Percentiles rank a stretch among this genome's conserved stretches.
Conservation (phyloP, 2,888 invertebrate genomes). For the Pyrrhosoma nymphula region DNA sequence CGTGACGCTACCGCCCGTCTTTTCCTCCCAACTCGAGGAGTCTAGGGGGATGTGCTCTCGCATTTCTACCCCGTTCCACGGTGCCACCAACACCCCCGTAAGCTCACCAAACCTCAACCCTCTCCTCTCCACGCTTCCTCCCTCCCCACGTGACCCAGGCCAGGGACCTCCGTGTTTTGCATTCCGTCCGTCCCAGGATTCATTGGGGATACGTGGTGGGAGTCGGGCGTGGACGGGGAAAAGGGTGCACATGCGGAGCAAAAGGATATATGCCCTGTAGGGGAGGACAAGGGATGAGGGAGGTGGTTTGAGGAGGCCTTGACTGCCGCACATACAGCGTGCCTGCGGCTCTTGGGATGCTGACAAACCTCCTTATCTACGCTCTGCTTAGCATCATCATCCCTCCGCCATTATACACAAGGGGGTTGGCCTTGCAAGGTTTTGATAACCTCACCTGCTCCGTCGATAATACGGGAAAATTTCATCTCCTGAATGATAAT, state of each 20-base stretch:
- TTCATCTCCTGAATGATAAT: not conserved
- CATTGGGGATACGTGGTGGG: not conserved
- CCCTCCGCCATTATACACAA: not conserved
- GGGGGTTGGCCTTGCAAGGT: not conserved
- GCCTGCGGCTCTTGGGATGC: not conserved
- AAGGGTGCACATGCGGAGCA: not conserved
- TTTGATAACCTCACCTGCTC: not conserved
- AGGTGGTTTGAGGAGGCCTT: not conserved
- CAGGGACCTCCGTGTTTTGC: conserved; percentile 2
- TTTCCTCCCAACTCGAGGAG: not conserved
- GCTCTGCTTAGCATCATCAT: conserved; percentile 12
- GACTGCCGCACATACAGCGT: not conserved
- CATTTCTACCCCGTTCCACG: not conserved
- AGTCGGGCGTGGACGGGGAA: not conserved
- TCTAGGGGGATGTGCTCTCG: not conserved
- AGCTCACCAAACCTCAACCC: not conserved
- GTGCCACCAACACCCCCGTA: not conserved
- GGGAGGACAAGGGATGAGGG: not conserved
- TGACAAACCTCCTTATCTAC: conserved; percentile 3
- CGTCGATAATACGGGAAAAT: not conserved
- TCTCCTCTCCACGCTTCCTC: not conserved
- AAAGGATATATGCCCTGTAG: not conserved
- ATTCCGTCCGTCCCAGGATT: conserved; percentile 5
- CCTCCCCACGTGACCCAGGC: not conserved
- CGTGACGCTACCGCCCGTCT: not conserved